These are phyloP conservation scores for Arnoldichthys spilopterus DNA, from an alignment of 2,797 vertebrate species.

Conservation along the genomic window DNA sequence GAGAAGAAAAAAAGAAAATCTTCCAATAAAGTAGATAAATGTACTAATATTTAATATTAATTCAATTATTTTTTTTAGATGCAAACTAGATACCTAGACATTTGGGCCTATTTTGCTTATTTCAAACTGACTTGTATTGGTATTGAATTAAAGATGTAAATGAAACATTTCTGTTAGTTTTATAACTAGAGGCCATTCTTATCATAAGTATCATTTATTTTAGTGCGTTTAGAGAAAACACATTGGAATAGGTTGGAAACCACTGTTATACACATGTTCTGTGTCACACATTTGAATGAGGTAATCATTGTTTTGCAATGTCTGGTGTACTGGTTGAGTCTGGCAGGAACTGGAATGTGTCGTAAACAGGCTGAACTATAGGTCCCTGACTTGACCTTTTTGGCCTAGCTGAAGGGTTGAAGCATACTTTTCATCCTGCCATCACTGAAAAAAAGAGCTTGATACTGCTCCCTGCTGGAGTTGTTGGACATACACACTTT, in stretches of 20 bases:
- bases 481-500: not conserved
- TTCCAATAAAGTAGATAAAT: too few relatives aligned
- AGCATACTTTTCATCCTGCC: too few relatives aligned
- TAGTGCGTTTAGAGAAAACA: not conserved
- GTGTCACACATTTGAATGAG: not conserved
- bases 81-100: too few relatives aligned
- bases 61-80: too few relatives aligned
- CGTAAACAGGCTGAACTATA: not conserved
- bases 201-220: not conserved
- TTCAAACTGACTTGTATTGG: too few relatives aligned
- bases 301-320: not conserved
- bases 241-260: not conserved
- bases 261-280: not conserved
- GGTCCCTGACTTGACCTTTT: not conserved
- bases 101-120: too few relatives aligned
- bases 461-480: slow-evolving; percentile 23
- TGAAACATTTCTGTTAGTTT: not conserved
- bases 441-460: not conserved
- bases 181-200: not conserved
- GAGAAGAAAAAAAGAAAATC: too few relatives aligned
- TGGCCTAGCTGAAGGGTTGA: not conserved
- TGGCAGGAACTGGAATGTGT: not conserved
- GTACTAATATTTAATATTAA: too few relatives aligned
- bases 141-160: not conserved
- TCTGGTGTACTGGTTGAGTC: not conserved